phyloP scores from a whole-genome alignment of 2,888 invertebrate genomes.

The Dicycla oo region DNA sequence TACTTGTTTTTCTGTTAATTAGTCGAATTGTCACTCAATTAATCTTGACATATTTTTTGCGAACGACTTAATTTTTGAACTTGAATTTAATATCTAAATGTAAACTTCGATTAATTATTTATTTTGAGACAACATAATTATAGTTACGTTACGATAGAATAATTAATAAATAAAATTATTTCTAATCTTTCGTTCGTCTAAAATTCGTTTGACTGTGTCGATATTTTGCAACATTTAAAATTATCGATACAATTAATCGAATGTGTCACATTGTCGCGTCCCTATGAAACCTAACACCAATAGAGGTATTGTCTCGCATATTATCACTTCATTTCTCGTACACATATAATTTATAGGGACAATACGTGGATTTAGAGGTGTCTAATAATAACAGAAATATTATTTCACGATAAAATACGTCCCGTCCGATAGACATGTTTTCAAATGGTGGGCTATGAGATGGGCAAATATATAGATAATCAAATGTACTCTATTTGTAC shows the following conservation, averaged over 20 bases:
- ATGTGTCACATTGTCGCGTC: constrained; percentile 57
- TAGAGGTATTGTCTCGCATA: constrained; percentile 78
- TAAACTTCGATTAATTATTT: constrained; percentile 4
- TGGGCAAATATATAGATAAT: not conserved
- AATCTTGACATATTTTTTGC: constrained; percentile 10
- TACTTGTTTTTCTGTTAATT: constrained; percentile 24
- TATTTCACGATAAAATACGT: constrained; percentile 76
- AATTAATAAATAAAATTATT: not conserved
- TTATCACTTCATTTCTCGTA: constrained; percentile 83
- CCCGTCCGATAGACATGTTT: constrained; percentile 71
- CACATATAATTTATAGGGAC: constrained; percentile 82
- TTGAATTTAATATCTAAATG: not conserved
- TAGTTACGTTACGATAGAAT: not conserved
- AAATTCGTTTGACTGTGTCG: not conserved
- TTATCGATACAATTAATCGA: constrained; percentile 49
- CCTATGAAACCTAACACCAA: constrained; percentile 73
- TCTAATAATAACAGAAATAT: constrained; percentile 76
- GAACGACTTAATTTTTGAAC: not conserved
- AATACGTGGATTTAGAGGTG: constrained; percentile 82
- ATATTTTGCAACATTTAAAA: not conserved
- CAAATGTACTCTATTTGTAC: too few relatives aligned
- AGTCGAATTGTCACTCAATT: constrained; percentile 10
- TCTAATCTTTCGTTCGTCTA: not conserved
- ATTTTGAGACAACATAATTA: not conserved
- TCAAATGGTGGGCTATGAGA: constrained; percentile 53